Percentiles rank a stretch among this genome's conserved stretches.
phyloP scores from a whole-genome alignment of 2,797 vertebrate genomes.

The Sebastes itinus region DNA sequence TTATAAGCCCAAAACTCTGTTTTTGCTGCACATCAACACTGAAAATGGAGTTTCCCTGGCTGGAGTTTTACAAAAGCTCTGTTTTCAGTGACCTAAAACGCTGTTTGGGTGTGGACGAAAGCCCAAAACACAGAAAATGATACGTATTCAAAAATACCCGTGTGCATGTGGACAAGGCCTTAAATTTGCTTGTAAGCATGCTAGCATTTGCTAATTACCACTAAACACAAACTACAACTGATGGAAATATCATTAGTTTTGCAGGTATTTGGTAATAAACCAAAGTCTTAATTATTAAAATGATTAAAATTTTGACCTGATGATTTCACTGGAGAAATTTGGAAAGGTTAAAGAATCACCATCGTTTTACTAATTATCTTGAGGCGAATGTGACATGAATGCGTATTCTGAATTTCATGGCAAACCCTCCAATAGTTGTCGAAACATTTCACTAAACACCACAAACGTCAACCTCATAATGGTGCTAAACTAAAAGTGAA shows the following conservation, averaged over 20 bases:
- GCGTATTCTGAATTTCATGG: background rate
- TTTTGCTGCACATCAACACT: too few relatives aligned
- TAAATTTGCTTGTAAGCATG: background rate
- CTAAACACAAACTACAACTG: background rate
- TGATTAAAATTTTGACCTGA: background rate
- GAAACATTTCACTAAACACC: background rate
- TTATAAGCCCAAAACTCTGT: too few relatives aligned
- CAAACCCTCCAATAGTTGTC: background rate
- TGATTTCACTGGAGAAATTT: background rate
- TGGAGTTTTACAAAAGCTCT: too few relatives aligned
- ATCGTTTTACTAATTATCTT: background rate
- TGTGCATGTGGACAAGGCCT: too few relatives aligned
- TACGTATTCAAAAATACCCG: too few relatives aligned
- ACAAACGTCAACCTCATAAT: background rate
- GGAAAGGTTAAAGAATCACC: background rate
- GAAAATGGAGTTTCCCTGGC: too few relatives aligned
- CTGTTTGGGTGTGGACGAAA: too few relatives aligned
- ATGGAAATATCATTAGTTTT: background rate
- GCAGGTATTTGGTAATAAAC: background rate
- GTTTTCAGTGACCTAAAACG: too few relatives aligned
- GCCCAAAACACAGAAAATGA: too few relatives aligned
- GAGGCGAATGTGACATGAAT: background rate
- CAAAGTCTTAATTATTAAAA: background rate
- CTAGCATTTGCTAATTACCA: background rate
- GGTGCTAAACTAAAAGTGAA: background rate